A percentile compares a stretch with the other conserved stretches of the same genome.
Conservation (phyloP, 2,113 vertebrate species). For the Syrrhaptes paradoxus region DNA sequence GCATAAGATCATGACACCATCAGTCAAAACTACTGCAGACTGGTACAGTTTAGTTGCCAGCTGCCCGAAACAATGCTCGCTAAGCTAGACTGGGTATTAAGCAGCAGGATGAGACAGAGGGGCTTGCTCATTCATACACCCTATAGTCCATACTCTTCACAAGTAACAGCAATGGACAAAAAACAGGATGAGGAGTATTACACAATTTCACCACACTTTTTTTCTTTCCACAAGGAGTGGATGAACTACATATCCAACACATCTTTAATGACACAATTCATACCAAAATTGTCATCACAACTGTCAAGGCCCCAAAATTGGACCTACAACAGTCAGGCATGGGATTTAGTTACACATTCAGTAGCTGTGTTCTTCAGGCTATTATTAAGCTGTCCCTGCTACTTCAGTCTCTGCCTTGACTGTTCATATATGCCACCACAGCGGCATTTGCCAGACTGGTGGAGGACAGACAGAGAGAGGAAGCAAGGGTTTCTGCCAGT, state of each 20-base stretch:
- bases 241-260: not conserved
- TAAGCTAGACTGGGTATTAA: not conserved
- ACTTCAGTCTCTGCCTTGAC: not conserved
- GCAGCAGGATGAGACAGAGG: not conserved
- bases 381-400: not conserved
- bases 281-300: not conserved
- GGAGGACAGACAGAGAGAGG: not conserved
- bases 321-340: not conserved
- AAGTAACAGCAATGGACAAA: not conserved
- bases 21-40: not conserved
- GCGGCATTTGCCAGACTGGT: not conserved
- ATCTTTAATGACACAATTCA: not conserved
- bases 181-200: not conserved
- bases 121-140: not conserved
- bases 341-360: not conserved
- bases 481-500: not conserved
- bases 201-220: not conserved
- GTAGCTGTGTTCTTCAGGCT: constrained; percentile 1
- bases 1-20: not conserved
- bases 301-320: not conserved
- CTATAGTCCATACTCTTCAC: not conserved
- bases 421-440: not conserved
- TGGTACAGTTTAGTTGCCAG: not conserved
- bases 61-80: not conserved
- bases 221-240: not conserved